Base-by-base conservation (phyloP, 2,888 invertebrate species). In the Yponomeuta malinellus region DNA sequence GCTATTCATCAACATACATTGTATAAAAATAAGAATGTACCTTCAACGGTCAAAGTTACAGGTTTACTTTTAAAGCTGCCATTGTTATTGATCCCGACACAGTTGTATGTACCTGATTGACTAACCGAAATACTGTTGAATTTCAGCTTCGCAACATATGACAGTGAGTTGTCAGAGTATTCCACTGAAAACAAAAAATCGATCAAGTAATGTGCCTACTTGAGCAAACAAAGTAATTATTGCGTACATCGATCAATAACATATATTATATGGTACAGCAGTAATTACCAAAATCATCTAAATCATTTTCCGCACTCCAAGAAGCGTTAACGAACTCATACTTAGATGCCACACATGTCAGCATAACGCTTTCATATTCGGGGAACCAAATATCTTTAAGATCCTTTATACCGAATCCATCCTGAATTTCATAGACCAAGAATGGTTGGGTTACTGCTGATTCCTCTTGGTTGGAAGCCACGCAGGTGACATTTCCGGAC, bases 291-390 rank as follows among this genome's bases (percentile, higher is more conserved):
- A 33, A 43, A 37, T 4, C 15, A 37, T 33, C 33, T 43, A 67
- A 43, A 37, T 67, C 33, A 6, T 67, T 67, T 67, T 43, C 67
- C 12, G 33, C 67, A 67, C 43, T 63, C 91, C 91, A 92, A n/a
- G 81, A 81, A 0, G 89, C 81, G 71, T 80, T 82, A 1, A 69
- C 31, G 73, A 81, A 90, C 15, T 86, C 79, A 72, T 87, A 84
- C 73, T 77, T 81, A 0, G 90, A 90, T 48, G 88, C 91, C 48
- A 85, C 74, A 74, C 91, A 92, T 70, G 79, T 80, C 4, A 87
- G 66, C 9, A 72, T 74, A 2, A 87, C 80, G 9, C 76, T 74
- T 12, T 85, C 76, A 33, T 81, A 78, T 76, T 89, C 81, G 2
- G 84, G 72, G 71, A 81, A 87, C 87, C 87, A 88, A 2, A 74